A percentile compares a stretch with the other conserved stretches of the same genome.
phyloP scores from a whole-genome alignment of 2,113 vertebrate genomes.

The Xiphophorus hellerii region DNA sequence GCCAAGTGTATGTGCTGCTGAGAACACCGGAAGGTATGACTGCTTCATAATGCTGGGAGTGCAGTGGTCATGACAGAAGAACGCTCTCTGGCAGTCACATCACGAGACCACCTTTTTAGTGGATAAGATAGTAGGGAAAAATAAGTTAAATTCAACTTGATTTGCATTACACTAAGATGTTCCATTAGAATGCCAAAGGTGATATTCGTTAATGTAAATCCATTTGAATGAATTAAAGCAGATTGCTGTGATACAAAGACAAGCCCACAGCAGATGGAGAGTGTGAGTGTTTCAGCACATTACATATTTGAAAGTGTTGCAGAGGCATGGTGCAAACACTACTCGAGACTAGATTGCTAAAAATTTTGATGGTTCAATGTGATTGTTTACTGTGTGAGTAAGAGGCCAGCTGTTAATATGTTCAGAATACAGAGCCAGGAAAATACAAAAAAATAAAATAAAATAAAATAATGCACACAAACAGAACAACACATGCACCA shows the following conservation, averaged over 20 bases:
- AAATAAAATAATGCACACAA: conserved; percentile 26
- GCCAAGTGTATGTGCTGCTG: conserved; percentile 73
- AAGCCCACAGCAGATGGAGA: conserved; percentile 36
- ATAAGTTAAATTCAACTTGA: conserved; percentile 25
- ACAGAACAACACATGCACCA: conserved; percentile 44
- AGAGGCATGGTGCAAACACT: conserved; percentile 46
- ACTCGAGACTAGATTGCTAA: conserved; percentile 46
- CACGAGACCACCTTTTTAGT: conserved; percentile 28
- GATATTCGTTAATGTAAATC: conserved; percentile 38
- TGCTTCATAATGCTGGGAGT: conserved; percentile 56
- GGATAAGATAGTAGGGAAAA: conserved; percentile 30
- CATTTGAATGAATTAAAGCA: conserved; percentile 29
- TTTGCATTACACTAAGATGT: conserved; percentile 39
- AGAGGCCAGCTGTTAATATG: conserved; percentile 74
- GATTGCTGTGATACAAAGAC: conserved; percentile 25
- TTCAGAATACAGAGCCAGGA: conserved; percentile 57
- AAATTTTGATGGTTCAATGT: conserved; percentile 57
- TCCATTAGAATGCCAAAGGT: conserved; percentile 9
- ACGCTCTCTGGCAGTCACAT: conserved; percentile 38
- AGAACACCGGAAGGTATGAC: conserved; percentile 69
- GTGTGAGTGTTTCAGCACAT: conserved; percentile 26
- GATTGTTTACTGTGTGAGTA: conserved; percentile 74
- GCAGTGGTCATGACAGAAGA: conserved; percentile 57
- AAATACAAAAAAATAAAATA: conserved; percentile 1
- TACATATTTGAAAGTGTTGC: conserved; percentile 43